Evolutionary conservation across 2,888 invertebrate species (phyloP).

Genomic region (Microctonus aethiopoides): DNA sequence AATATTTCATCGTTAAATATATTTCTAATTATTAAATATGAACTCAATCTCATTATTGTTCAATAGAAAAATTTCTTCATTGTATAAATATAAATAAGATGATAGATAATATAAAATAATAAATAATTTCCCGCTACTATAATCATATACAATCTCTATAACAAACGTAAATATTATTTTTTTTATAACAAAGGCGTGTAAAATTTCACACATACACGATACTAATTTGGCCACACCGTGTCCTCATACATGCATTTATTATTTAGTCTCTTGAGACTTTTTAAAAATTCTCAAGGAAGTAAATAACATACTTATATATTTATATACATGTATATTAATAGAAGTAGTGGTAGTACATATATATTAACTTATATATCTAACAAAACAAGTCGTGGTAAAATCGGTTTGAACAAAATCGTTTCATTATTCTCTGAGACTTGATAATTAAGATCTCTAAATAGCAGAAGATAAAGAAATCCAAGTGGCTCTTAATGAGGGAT

Average conservation of each 20-base stretch:
- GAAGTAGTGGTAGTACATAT: no score
- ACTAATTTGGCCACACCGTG: conserved; percentile 17
- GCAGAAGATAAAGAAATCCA: not conserved
- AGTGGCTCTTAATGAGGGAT: conserved; percentile 16
- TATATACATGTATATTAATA: no score
- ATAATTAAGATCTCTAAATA: not conserved
- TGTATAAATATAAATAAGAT: not conserved
- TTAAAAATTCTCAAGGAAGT: conserved; percentile 64
- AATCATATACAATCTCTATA: not conserved
- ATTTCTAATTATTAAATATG: not conserved
- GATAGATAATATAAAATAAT: not conserved
- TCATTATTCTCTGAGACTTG: not conserved
- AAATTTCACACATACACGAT: not conserved
- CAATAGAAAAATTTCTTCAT: not conserved
- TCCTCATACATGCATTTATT: conserved; percentile 21
- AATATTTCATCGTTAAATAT: no score
- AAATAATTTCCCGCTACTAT: not conserved
- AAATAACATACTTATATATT: no score
- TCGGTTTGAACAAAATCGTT: not conserved
- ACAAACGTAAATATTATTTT: not conserved
- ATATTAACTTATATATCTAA: not conserved
- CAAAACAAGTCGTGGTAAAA: not conserved
- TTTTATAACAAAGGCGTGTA: not conserved
- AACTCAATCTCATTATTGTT: not conserved
- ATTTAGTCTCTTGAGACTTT: conserved; percentile 25